Conservation (phyloP, 2,888 invertebrate genomes). For the Hoplodrina blanda region DNA sequence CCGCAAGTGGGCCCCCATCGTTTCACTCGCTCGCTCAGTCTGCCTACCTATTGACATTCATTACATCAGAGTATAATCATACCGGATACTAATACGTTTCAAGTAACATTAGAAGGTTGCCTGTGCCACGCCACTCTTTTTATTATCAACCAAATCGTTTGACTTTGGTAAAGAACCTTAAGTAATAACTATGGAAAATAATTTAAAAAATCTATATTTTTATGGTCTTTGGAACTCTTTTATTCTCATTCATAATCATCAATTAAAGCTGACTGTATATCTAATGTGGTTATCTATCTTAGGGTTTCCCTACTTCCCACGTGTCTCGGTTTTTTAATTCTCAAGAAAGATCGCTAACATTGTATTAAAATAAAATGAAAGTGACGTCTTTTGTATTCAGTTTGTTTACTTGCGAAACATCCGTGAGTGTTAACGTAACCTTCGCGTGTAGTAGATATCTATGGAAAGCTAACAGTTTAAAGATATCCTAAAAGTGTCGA, state of each 20-base stretch:
- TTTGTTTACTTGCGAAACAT: constrained; percentile 74
- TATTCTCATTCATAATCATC: constrained; percentile 12
- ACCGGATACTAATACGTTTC: constrained; percentile 80
- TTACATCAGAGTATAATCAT: constrained; percentile 81
- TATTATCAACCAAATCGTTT: constrained; percentile 63
- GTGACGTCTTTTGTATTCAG: constrained; percentile 71
- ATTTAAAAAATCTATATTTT: not conserved
- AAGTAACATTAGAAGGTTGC: constrained; percentile 79
- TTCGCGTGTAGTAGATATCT: constrained; percentile 52
- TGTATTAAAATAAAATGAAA: constrained; percentile 68
- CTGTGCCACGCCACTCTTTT: constrained; percentile 67
- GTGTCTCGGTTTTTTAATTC: constrained; percentile 50
- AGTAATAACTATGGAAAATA: not conserved
- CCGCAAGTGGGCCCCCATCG: constrained; percentile 67
- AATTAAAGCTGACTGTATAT: constrained; percentile 10
- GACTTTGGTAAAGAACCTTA: constrained; percentile 27
- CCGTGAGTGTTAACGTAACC: constrained; percentile 68
- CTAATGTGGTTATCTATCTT: constrained; percentile 5
- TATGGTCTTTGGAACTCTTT: not conserved
- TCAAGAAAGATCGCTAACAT: constrained; percentile 50
- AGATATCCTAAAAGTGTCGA: constrained; percentile 41
- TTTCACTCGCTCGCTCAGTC: constrained; percentile 59
- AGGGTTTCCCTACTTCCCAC: constrained; percentile 52
- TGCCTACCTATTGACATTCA: constrained; percentile 74
- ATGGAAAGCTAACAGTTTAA: constrained; percentile 50